Percentiles rank a stretch among this genome's conserved stretches.
These are phyloP conservation scores for Wiebesia pumilae DNA, from an alignment of 1,140 invertebrate species.

Conservation along the genomic window DNA sequence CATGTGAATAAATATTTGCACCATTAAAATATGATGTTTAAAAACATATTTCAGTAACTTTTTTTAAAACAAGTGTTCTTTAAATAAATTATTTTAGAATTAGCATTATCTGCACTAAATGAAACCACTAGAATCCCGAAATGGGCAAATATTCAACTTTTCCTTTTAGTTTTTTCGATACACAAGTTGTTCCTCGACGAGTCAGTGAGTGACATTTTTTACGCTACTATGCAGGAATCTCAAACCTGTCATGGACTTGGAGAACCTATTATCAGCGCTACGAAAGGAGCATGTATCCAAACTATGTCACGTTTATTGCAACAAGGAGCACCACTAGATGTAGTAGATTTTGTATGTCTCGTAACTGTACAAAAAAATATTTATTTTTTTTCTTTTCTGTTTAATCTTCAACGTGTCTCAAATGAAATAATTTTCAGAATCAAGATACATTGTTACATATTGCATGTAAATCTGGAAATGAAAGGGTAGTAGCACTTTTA, in stretches of 20 bases:
- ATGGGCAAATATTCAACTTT: conserved; percentile 38
- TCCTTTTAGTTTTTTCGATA: conserved; percentile 49
- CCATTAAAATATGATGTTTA: conserved; percentile 22
- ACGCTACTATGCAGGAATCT: conserved; percentile 67
- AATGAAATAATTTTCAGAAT: conserved; percentile 74
- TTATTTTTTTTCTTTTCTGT: conserved; percentile 22
- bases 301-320: conserved; percentile 76
- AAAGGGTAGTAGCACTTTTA: conserved; percentile 82
- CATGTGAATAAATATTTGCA: conserved; percentile 35
- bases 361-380: conserved; percentile 9
- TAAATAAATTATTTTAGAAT: conserved; percentile 35
- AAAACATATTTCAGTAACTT: background rate
- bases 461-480: conserved; percentile 81
- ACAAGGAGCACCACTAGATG: conserved; percentile 83
- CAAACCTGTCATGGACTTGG: conserved; percentile 71
- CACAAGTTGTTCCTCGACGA: conserved; percentile 38
- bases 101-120: conserved; percentile 36
- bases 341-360: conserved; percentile 79
- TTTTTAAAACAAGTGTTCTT: conserved; percentile 9
- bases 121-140: conserved; percentile 49
- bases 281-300: conserved; percentile 72
- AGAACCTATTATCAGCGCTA: conserved; percentile 71
- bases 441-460: conserved; percentile 87
- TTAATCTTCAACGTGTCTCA: background rate
- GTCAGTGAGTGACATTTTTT: conserved; percentile 55